Percentiles rank a stretch among this genome's conserved stretches.
These are phyloP conservation scores for Pyrochroa serraticornis DNA, from an alignment of 2,888 invertebrate species.

Conservation along the genomic window DNA sequence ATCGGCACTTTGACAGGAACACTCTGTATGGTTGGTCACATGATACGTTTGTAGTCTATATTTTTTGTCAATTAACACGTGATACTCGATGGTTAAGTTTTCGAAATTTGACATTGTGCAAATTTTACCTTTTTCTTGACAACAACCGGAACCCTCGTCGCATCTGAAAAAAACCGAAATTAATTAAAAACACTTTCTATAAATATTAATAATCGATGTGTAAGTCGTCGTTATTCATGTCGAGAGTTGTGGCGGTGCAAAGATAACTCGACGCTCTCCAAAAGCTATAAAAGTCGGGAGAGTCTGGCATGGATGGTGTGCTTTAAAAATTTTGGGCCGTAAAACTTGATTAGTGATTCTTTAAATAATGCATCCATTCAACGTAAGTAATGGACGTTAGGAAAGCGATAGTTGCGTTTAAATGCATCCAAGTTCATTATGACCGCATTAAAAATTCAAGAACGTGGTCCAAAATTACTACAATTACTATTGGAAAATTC, in stretches of 20 bases:
- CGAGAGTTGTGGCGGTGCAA: background rate
- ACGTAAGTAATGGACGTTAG: no score
- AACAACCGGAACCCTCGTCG: slow-evolving; percentile 20
- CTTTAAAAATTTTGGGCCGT: no score
- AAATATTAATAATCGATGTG: background rate
- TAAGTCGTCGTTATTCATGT: background rate
- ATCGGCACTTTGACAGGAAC: slow-evolving; percentile 13
- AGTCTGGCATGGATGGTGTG: no score
- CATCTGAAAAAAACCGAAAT: slow-evolving; percentile 25
- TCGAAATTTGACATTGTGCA: slow-evolving; percentile 9
- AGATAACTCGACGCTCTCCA: background rate
- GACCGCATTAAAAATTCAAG: no score
- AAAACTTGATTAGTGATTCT: no score
- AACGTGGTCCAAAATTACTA: no score
- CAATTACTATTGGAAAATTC: no score
- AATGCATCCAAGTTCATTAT: no score
- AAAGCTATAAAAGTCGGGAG: slow-evolving; percentile 5
- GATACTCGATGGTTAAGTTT: slow-evolving; percentile 5
- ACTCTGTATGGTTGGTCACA: slow-evolving; percentile 16
- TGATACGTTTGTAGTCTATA: background rate
- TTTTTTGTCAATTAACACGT: slow-evolving; percentile 1
- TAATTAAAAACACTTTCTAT: slow-evolving; percentile 3
- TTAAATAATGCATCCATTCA: no score
- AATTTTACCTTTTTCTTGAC: slow-evolving; percentile 1
- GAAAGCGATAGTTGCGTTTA: no score